phyloP scores from a whole-genome alignment of 1,140 invertebrate genomes.

The Babylonia areolata region DNA sequence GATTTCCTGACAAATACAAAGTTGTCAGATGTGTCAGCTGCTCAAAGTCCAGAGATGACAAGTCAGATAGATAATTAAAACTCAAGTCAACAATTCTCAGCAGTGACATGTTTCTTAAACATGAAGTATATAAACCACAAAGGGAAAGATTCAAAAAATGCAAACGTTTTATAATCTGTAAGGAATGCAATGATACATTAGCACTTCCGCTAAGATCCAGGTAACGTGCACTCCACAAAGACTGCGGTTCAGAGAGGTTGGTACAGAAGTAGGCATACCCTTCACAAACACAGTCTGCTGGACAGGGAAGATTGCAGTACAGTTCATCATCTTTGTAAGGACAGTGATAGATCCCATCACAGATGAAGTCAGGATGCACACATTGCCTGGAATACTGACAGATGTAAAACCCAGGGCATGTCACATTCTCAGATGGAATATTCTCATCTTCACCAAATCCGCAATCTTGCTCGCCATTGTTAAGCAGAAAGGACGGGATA shows the following conservation, averaged over 20 bases:
- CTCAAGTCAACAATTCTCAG: conserved; percentile 40
- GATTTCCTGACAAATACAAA: conserved; percentile 43
- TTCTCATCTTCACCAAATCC: conserved; percentile 35
- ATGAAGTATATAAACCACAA: background rate
- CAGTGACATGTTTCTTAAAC: background rate
- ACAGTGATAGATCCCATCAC: conserved; percentile 41
- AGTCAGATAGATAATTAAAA: conserved; percentile 17
- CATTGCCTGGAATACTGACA: conserved; percentile 33
- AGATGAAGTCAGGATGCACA: conserved; percentile 32
- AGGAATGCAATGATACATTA: background rate
- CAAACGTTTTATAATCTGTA: background rate
- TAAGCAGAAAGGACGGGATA: conserved; percentile 38
- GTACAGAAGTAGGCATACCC: conserved; percentile 32
- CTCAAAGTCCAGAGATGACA: conserved; percentile 22
- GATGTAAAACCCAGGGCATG: conserved; percentile 28
- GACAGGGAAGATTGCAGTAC: conserved; percentile 31
- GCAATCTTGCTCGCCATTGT: conserved; percentile 40
- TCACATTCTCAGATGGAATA: conserved; percentile 5
- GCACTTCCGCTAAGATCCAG: conserved; percentile 17
- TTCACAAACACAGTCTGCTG: conserved; percentile 28
- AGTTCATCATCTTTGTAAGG: conserved; percentile 44
- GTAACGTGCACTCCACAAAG: conserved; percentile 9
- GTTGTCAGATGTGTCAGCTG: conserved; percentile 5
- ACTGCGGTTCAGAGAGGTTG: background rate
- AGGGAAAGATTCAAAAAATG: conserved; percentile 37